A percentile compares a stretch with the other conserved stretches of the same genome.
Evolutionary conservation across 1,140 invertebrate species (phyloP).

Genomic region (Bicyclus anynana): DNA sequence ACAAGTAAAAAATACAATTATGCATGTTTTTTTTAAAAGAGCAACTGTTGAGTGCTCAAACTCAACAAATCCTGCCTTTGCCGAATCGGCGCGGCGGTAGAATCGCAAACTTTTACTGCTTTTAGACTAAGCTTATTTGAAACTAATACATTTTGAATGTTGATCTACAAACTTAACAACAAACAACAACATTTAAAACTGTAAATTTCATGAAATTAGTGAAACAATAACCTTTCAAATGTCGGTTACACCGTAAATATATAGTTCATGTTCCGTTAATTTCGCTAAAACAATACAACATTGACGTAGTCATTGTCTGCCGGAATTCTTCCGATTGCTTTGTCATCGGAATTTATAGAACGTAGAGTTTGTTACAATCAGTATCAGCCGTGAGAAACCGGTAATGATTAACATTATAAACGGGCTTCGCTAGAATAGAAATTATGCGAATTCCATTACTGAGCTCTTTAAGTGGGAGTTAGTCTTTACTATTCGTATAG

Average conservation of each 20-base stretch:
- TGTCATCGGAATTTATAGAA: slow-evolving; percentile 24
- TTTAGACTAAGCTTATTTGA: too few relatives aligned
- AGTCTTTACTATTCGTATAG: not conserved
- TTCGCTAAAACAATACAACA: not conserved
- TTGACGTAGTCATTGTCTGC: slow-evolving; percentile 7
- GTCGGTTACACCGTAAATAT: not conserved
- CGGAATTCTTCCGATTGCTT: slow-evolving; percentile 23
- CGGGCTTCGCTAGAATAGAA: slow-evolving; percentile 3
- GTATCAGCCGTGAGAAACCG: slow-evolving; percentile 21
- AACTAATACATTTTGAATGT: too few relatives aligned
- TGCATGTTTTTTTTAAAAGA: too few relatives aligned
- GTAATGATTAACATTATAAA: slow-evolving; percentile 7
- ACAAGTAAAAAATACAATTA: too few relatives aligned
- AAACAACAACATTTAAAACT: too few relatives aligned
- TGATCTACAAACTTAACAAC: too few relatives aligned
- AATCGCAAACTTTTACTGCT: too few relatives aligned
- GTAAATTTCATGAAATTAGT: too few relatives aligned
- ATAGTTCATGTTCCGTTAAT: not conserved
- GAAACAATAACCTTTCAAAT: not conserved
- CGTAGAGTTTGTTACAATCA: slow-evolving; percentile 5
- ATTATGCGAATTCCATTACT: slow-evolving; percentile 14
- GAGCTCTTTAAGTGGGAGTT: not conserved
- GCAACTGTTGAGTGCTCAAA: too few relatives aligned
- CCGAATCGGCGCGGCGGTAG: too few relatives aligned
- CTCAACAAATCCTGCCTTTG: too few relatives aligned